A percentile compares a stretch with the other conserved stretches of the same genome.
Evolutionary conservation across 2,888 invertebrate genomes (phyloP).

Genomic region (Polymixis flavicincta): DNA sequence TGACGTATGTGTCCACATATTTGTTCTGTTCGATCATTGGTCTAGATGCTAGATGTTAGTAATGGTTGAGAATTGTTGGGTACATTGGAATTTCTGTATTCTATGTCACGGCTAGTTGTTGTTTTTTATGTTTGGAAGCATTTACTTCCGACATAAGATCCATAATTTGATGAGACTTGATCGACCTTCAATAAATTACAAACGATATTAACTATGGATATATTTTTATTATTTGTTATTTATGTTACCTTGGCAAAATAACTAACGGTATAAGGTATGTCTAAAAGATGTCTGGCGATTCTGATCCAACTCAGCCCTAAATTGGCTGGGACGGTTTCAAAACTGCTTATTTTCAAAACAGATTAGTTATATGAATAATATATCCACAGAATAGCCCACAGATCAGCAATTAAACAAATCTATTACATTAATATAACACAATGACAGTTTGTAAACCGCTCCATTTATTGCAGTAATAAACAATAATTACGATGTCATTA

Average conservation of each 20-base stretch:
- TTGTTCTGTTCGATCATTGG: slow-evolving; percentile 45
- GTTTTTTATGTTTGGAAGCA: not conserved
- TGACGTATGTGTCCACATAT: slow-evolving; percentile 51
- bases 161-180: not conserved
- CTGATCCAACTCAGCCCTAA: not conserved
- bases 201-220: no score
- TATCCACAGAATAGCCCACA: not conserved
- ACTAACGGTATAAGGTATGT: not conserved
- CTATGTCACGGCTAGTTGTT: slow-evolving; percentile 22
- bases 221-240: not conserved
- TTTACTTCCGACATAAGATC: not conserved
- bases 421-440: not conserved
- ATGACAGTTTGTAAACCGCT: not conserved
- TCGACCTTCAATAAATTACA: not conserved
- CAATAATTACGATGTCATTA: slow-evolving; percentile 31
- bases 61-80: slow-evolving; percentile 15
- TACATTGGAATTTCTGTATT: slow-evolving; percentile 4
- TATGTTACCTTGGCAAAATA: not conserved
- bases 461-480: slow-evolving; percentile 4
- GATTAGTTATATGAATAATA: no score
- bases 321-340: not conserved
- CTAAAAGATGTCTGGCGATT: not conserved
- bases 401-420: not conserved
- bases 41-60: slow-evolving; percentile 2
- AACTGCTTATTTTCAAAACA: not conserved